Evolutionary conservation across 2,113 vertebrate genomes (phyloP).

Genomic region (Opisthocomus hoazin): DNA sequence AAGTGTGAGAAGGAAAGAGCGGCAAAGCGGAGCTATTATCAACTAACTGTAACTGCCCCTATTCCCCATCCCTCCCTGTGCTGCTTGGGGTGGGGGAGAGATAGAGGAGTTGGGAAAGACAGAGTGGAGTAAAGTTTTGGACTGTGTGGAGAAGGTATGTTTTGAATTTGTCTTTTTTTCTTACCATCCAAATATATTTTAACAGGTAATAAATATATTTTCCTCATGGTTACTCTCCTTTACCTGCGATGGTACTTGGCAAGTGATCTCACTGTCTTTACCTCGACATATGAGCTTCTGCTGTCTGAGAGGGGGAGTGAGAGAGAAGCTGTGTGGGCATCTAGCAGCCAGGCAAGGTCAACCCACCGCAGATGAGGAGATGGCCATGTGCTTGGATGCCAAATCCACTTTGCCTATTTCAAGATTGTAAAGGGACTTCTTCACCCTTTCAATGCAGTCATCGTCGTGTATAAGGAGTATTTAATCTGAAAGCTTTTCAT

Average conservation of each 20-base stretch:
- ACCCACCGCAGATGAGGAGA: background rate
- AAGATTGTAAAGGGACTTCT: background rate
- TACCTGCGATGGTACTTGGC: background rate
- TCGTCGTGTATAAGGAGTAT: background rate
- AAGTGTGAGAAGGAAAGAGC: background rate
- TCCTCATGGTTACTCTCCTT: background rate
- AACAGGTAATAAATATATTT: background rate
- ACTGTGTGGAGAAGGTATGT: background rate
- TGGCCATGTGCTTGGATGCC: background rate
- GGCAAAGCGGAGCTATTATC: background rate
- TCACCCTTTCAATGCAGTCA: background rate
- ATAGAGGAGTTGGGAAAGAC: background rate
- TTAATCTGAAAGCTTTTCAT: background rate
- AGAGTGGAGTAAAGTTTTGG: background rate
- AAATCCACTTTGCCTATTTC: background rate
- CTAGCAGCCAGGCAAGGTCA: background rate
- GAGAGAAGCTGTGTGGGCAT: background rate
- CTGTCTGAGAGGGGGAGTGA: background rate
- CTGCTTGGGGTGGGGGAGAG: background rate
- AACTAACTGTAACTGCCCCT: background rate
- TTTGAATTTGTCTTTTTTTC: background rate
- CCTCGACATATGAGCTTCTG: background rate
- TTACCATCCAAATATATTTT: background rate
- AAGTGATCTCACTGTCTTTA: background rate
- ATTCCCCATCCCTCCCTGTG: background rate